These are phyloP conservation scores for Tetraneura akinire DNA, from an alignment of 1,140 invertebrate genomes.

Conservation along the genomic window DNA sequence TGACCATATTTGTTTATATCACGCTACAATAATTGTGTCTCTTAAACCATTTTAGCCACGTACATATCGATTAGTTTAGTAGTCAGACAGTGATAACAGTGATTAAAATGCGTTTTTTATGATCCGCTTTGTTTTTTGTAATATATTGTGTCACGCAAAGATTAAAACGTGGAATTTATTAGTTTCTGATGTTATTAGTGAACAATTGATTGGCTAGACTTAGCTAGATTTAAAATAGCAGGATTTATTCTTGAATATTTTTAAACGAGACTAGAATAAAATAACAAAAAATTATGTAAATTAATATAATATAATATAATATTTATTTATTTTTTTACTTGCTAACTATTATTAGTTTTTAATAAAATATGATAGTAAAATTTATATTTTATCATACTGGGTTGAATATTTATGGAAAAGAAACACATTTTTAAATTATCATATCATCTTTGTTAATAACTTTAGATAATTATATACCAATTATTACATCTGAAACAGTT, in stretches of 20 bases:
- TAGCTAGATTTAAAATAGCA: background rate
- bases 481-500: background rate
- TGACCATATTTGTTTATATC: background rate
- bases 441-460: background rate
- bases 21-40: constrained; percentile 17
- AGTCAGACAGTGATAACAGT: constrained; percentile 33
- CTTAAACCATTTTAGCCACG: constrained; percentile 26
- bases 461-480: background rate
- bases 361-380: background rate
- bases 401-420: no score
- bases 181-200: constrained; percentile 11
- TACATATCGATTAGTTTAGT: constrained; percentile 45
- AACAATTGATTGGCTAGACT: constrained; percentile 30
- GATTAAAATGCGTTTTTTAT: constrained; percentile 22
- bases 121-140: constrained; percentile 3
- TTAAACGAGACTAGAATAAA: no score
- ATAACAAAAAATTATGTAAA: background rate
- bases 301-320: background rate
- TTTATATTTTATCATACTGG: no score
- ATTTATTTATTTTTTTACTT: constrained; percentile 1
- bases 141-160: constrained; percentile 15
- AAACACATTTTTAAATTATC: background rate
- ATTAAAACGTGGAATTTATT: constrained; percentile 29
- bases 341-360: background rate
- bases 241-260: background rate